Evolutionary conservation across 37 sponge, comb jelly and placozoan species (phyloP), one percentile per base, ranked within the genome.

Genomic region (Eunapius fragilis): DNA sequence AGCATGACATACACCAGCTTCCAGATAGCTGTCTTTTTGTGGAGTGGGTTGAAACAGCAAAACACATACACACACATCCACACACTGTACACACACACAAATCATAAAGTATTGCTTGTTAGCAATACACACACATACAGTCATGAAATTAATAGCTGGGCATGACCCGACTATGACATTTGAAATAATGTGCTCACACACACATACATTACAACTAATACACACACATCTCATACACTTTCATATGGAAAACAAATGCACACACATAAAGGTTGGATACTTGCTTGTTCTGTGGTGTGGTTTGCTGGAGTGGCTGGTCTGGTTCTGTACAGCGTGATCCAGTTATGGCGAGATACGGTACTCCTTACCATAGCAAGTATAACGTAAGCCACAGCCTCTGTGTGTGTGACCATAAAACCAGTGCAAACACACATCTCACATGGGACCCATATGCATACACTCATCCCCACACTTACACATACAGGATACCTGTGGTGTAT

Each of bases 11-110:
- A 85, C 37, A 36, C 77, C 37, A 78, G 86, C 13, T 85, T 27
- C 78, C 86, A 85, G 45, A 85, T 77, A 14, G 86, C 37, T 10
- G 77, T 68, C 75, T 67, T 84, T 49, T 68, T 75, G 32, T 75
- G 75, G 76, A 76, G 84, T 84, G 72, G 3, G 76, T 69, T 72
- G 31, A 36, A 38, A 77, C 0, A 25, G 11, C 78, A 38, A 3
- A 41, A 41, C 41, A 6, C 6, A 9, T 41, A 3, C 6, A 6
- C 41, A 41, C 41, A 41, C 6, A 41, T 3, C 3, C 41, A 41
- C 6, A 9, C 41, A 41, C 41, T 41, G 6, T 6, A 41, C 6
- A 6, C 6, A 41, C 41, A 41, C 41, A 41, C 41, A 41, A 3
- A 41, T 41, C 6, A 41, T 41, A 41, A 41, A 41, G 6, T 9